Percentiles rank a stretch among this genome's conserved stretches.
Conservation (phyloP, 2,888 invertebrate species). For the Drosophila eohydei region DNA sequence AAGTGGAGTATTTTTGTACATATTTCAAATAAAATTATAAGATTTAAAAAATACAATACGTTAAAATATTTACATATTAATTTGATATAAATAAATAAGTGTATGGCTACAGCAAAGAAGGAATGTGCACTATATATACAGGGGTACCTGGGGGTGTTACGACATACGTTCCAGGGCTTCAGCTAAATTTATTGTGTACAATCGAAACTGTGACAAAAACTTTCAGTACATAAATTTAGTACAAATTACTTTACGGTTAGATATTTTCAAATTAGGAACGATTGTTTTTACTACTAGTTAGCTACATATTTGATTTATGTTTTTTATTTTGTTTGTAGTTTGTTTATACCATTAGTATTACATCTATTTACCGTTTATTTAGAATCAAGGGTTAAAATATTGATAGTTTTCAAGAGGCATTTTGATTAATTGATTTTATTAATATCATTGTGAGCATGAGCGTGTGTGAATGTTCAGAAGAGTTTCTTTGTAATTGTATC, state of each 20-base stretch:
- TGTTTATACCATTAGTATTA: constrained; percentile 76
- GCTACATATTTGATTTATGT: constrained; percentile 69
- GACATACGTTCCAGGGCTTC: constrained; percentile 36
- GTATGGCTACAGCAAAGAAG: constrained; percentile 58
- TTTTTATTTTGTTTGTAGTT: constrained; percentile 33
- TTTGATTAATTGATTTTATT: constrained; percentile 60
- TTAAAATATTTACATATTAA: constrained; percentile 78
- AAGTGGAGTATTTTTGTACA: constrained; percentile 77
- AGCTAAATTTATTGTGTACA: constrained; percentile 47
- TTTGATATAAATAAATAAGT: constrained; percentile 54
- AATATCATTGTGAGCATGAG: constrained; percentile 85
- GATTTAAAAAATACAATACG: constrained; percentile 78
- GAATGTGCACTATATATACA: constrained; percentile 69
- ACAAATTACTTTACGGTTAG: constrained; percentile 71
- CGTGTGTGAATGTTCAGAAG: constrained; percentile 85
- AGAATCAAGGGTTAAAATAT: constrained; percentile 73
- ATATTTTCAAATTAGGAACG: constrained; percentile 70
- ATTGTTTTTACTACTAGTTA: constrained; percentile 75
- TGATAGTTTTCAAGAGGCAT: constrained; percentile 70
- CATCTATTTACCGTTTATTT: constrained; percentile 69
- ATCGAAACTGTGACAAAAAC: constrained; percentile 35
- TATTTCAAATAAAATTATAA: constrained; percentile 74
- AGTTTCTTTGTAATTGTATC: constrained; percentile 66
- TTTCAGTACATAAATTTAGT: constrained; percentile 52
- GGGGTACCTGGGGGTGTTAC: constrained; percentile 47